phyloP scores from a whole-genome alignment of 2,113 vertebrate species.

The Rhizomys pruinosus region DNA sequence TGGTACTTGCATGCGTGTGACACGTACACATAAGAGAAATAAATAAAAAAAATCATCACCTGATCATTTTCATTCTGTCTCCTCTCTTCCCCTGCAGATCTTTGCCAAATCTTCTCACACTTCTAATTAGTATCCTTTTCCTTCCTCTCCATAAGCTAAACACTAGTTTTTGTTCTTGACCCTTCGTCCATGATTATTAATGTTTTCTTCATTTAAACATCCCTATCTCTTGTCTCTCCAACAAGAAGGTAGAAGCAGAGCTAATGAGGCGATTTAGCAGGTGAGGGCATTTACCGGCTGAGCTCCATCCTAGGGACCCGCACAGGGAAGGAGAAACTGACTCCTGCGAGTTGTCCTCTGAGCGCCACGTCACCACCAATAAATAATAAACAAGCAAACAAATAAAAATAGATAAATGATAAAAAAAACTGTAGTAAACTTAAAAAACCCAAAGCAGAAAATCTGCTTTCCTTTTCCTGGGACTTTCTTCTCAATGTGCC shows the following conservation, averaged over 20 bases:
- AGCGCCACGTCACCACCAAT: too few species aligned
- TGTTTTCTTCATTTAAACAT: neutral
- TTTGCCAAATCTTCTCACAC: neutral
- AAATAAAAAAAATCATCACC: neutral
- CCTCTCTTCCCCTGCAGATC: neutral
- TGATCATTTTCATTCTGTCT: neutral
- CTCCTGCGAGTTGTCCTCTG: neutral
- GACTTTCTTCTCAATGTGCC: constrained; percentile 23
- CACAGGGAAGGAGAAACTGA: neutral
- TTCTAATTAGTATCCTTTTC: neutral
- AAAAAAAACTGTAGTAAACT: neutral
- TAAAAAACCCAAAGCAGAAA: neutral
- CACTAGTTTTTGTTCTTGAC: neutral
- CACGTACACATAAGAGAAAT: neutral
- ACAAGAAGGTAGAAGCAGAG: constrained; percentile 12
- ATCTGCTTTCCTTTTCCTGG: neutral
- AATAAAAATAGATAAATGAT: too few species aligned
- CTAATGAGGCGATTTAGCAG: neutral
- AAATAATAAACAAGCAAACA: too few species aligned
- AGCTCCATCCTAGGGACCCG: neutral
- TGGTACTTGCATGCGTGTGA: neutral
- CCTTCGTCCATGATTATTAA: neutral
- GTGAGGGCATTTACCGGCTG: neutral
- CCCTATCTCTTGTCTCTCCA: neutral
- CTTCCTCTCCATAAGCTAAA: constrained; percentile 55